Base-by-base conservation (phyloP, 2,797 vertebrate genomes). In the Dermochelys coriacea region DNA sequence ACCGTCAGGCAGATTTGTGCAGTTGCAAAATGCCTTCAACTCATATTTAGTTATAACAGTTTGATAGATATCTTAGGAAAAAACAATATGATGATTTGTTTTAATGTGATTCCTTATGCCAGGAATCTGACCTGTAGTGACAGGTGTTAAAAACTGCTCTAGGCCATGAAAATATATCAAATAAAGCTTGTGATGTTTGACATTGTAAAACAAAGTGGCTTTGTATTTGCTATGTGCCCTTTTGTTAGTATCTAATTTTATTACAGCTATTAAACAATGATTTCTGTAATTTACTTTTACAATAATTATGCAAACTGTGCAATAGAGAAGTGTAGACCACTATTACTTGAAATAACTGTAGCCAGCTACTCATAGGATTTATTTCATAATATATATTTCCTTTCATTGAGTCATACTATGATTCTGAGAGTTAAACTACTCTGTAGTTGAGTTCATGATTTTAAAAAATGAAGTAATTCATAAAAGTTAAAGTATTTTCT, bases 1-100 rank as follows among this genome's bases (percentile, higher is more conserved):
- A 92, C 92, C 64, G 87, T 90, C 96, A 29, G 97, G 97, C 96
- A 96, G 95, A 89, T 97, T 9, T 86, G 91, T 95, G 95, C 85
- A 93, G 86, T 96, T 94, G 85, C 55, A 94, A 87, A 94, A 97
- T 96, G 85, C 97, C 96, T 98, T 98, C 97, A 97, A 80, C 91
- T 98, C 94, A 89, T 94, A 95, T 97, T 96, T 97, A 89, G 89
- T 91, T 95, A 94, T 95, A 96, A 94, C 88, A 88, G 57, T 89
- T 96, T 97, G 95, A 95, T 97, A 95, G 96, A 92, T 95, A 79
- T 12, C 59, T 90, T 91, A 45, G 89, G 85, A 84, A 81, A 27
- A 96, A 88, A 0, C 82, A 95, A 85, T 79, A 91, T 85, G 88
- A 29, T 94, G 82, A 96, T 89, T 96, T 97, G 52, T 92, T 96